Percentiles rank a stretch among this genome's conserved stretches.
phyloP scores from a whole-genome alignment of 1,140 invertebrate species.

The Drosophila ercepeae region DNA sequence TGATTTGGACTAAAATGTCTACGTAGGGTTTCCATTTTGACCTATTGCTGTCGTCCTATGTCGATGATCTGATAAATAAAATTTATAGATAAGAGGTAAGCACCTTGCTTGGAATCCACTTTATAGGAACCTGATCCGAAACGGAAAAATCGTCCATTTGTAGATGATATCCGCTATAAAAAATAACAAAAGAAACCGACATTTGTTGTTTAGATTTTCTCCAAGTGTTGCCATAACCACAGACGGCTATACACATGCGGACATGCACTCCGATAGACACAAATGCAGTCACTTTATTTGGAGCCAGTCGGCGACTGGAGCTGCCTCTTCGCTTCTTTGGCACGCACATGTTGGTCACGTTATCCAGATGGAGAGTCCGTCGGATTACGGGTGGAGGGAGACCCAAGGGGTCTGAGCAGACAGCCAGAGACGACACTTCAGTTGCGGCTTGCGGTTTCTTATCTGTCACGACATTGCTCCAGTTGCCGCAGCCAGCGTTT shows the following conservation, averaged over 20 bases:
- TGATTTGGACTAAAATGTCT: too few species aligned
- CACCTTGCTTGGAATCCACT: too few species aligned
- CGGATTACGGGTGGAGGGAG: constrained; percentile 7
- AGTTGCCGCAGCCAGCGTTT: constrained; percentile 56
- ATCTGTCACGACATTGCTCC: constrained; percentile 77
- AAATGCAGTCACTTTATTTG: constrained; percentile 73
- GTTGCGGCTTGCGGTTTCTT: constrained; percentile 60
- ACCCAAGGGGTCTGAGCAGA: neutral
- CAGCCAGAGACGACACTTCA: constrained; percentile 31
- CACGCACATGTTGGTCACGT: constrained; percentile 68
- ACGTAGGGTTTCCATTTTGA: too few species aligned
- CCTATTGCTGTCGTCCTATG: too few species aligned
- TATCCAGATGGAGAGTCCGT: constrained; percentile 34
- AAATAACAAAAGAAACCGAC: too few species aligned
- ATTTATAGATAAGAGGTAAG: too few species aligned
- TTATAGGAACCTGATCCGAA: too few species aligned
- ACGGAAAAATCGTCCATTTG: too few species aligned
- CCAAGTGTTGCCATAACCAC: constrained; percentile 19
- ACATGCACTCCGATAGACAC: constrained; percentile 48
- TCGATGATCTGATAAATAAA: too few species aligned
- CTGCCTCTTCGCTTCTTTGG: constrained; percentile 31
- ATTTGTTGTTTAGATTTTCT: constrained; percentile 1
- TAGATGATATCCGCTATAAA: too few species aligned
- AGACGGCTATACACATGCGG: constrained; percentile 10
- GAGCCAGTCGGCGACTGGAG: constrained; percentile 37